Conservation (phyloP, 1,140 invertebrate genomes). For the Heterodera schachtii region DNA sequence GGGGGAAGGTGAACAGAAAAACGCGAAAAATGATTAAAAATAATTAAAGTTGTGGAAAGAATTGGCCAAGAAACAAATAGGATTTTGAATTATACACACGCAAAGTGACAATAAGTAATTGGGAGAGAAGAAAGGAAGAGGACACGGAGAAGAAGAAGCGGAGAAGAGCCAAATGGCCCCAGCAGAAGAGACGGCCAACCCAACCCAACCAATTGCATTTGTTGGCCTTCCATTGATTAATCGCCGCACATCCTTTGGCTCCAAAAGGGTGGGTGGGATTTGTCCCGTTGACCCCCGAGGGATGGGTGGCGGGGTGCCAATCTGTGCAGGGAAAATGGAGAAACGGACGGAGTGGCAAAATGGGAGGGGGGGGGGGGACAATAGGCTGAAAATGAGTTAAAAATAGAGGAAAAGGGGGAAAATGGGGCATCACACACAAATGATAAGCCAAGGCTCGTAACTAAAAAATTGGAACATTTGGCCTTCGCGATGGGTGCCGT, state of each 20-base stretch:
- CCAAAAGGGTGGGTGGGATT: background rate
- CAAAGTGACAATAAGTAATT: background rate
- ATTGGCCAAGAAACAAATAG: background rate
- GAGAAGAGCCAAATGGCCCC: background rate
- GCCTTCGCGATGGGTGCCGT: no score
- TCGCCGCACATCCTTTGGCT: background rate
- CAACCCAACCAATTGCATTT: background rate
- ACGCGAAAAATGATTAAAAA: no score
- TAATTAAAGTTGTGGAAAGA: no score
- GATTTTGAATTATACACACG: background rate
- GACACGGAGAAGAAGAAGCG: no score
- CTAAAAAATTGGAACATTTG: background rate
- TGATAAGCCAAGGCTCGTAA: background rate
- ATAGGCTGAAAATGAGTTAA: background rate
- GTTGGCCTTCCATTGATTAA: conserved; percentile 7
- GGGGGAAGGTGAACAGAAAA: no score
- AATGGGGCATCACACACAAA: background rate
- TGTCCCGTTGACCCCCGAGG: background rate
- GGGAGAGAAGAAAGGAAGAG: no score
- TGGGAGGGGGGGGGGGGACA: background rate
- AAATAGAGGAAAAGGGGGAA: background rate
- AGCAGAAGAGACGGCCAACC: no score
- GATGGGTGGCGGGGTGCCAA: background rate
- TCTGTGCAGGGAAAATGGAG: background rate
- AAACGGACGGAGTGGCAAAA: background rate